A percentile compares a stretch with the other conserved stretches of the same genome.
These are phyloP conservation scores for Xenopus borealis DNA, from an alignment of 2,113 vertebrate species.

Conservation along the genomic window DNA sequence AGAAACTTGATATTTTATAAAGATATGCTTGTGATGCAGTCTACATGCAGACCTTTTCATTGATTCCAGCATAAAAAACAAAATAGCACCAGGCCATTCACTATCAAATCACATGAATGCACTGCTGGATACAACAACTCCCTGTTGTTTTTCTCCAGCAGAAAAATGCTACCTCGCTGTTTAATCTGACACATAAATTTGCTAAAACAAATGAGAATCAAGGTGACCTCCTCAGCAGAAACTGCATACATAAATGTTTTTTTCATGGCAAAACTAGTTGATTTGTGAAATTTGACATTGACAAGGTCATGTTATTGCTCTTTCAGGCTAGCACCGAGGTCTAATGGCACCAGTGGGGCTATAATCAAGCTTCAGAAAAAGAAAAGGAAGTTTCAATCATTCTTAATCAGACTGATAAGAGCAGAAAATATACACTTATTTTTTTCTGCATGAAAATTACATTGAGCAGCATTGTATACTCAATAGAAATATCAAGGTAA, in stretches of 20 bases:
- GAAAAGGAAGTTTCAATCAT: conserved; percentile 39
- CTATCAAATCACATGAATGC: conserved; percentile 35
- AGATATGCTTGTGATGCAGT: neutral
- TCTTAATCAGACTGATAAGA: conserved; percentile 35
- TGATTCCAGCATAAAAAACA: neutral
- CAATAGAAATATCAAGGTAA: conserved; percentile 12
- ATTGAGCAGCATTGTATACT: neutral
- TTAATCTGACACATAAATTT: conserved; percentile 38
- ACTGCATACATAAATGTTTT: conserved; percentile 16
- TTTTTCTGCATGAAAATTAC: conserved; percentile 17
- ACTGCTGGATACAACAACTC: conserved; percentile 13
- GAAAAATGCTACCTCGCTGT: conserved; percentile 22
- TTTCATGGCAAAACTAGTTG: conserved; percentile 18
- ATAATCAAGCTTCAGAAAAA: conserved; percentile 29
- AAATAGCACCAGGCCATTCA: conserved; percentile 9
- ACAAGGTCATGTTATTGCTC: conserved; percentile 25
- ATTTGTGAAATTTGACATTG: conserved; percentile 40
- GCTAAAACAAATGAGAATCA: conserved; percentile 40
- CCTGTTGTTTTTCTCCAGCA: conserved; percentile 30
- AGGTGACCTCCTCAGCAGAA: conserved; percentile 25
- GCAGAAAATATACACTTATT: neutral
- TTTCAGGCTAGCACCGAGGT: conserved; percentile 16
- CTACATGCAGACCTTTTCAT: neutral
- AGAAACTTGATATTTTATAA: neutral
- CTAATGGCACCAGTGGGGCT: conserved; percentile 35